Evolutionary conservation across 1,140 invertebrate genomes (phyloP).

Genomic region (Cydia strobilella): DNA sequence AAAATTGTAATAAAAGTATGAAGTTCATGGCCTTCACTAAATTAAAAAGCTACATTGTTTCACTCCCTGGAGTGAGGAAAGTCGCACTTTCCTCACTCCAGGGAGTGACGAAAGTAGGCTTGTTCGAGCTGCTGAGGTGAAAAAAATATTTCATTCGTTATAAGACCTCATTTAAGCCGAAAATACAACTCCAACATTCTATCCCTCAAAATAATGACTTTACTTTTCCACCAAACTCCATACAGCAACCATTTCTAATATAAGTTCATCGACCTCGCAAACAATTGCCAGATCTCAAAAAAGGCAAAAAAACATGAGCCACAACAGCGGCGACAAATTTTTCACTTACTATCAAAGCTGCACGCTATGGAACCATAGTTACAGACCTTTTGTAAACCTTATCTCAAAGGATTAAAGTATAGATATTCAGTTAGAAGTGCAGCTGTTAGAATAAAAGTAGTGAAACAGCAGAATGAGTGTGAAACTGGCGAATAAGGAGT

Average conservation of each 20-base stretch:
- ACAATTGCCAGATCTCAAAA: constrained; percentile 35
- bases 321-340: constrained; percentile 50
- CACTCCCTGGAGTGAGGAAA: too few species aligned
- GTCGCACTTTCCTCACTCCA: too few species aligned
- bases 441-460: neutral
- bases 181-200: neutral
- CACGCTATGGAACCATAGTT: constrained; percentile 48
- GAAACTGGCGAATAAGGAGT: constrained; percentile 45
- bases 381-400: neutral
- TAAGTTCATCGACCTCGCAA: constrained; percentile 31
- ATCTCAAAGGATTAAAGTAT: neutral
- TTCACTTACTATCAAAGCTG: constrained; percentile 48
- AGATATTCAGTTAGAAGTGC: neutral
- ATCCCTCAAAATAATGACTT: neutral
- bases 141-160: too few species aligned
- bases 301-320: constrained; percentile 37
- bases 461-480: neutral
- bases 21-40: too few species aligned
- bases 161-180: too few species aligned
- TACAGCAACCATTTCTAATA: neutral
- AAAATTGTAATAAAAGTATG: too few species aligned
- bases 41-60: too few species aligned
- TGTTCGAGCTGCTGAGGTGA: too few species aligned
- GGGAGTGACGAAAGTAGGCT: too few species aligned
- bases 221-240: neutral